These are phyloP conservation scores for Sebastes itinus DNA, from an alignment of 2,797 vertebrate genomes.

Conservation along the genomic window DNA sequence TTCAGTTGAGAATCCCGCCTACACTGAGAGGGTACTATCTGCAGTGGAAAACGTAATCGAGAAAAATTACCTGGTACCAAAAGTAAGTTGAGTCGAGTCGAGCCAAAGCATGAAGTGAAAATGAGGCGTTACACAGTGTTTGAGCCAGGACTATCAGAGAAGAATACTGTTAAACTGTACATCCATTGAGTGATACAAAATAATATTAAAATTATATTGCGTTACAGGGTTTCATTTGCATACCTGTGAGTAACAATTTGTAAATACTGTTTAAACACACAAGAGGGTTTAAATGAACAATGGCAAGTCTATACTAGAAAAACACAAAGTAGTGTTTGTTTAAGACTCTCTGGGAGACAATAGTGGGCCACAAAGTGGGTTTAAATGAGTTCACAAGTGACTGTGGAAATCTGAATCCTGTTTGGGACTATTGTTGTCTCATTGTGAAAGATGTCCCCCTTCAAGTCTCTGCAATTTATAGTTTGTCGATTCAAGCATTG, in stretches of 20 bases:
- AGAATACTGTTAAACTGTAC: background rate
- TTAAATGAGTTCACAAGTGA: constrained; percentile 21
- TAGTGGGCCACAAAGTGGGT: constrained; percentile 13
- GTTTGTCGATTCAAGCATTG: background rate
- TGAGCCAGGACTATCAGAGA: background rate
- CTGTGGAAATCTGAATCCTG: constrained; percentile 22
- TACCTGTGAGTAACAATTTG: background rate
- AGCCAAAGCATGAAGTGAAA: background rate
- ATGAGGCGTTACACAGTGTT: background rate
- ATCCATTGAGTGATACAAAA: background rate
- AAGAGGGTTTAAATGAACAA: constrained; percentile 19
- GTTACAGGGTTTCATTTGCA: background rate
- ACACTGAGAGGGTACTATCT: background rate
- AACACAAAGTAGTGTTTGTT: constrained; percentile 33
- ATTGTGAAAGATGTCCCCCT: background rate
- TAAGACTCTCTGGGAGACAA: constrained; percentile 6
- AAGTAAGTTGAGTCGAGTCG: background rate
- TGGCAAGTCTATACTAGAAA: background rate
- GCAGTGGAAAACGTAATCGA: no score
- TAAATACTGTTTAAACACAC: background rate
- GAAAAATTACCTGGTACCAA: background rate
- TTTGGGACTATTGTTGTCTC: constrained; percentile 7
- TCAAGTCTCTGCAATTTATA: background rate
- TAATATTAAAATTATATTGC: background rate
- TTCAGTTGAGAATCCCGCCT: background rate